Conservation (phyloP, 2,797 vertebrate genomes). For the Catharus ustulatus region DNA sequence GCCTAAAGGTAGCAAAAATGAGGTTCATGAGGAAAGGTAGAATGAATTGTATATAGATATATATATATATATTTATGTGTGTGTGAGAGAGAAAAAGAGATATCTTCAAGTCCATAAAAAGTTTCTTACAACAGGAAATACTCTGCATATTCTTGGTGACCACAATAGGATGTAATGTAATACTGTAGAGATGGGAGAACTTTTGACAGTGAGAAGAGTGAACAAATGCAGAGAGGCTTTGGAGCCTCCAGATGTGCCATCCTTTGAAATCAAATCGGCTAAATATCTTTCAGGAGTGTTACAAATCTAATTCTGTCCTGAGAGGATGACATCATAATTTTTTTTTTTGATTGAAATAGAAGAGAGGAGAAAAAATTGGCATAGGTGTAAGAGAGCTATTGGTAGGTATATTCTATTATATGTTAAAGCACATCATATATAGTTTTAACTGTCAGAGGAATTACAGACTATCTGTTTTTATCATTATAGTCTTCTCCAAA, state of each 20-base stretch:
- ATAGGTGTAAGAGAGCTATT: not conserved
- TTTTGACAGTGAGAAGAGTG: not conserved
- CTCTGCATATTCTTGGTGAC: not conserved
- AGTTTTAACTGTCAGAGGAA: not conserved
- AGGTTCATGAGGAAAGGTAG: not conserved
- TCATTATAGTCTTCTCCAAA: not conserved
- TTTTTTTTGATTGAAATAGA: not conserved
- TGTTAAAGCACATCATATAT: not conserved
- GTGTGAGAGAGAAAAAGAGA: not conserved
- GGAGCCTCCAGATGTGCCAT: accelerated
- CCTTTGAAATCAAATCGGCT: not conserved
- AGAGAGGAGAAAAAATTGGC: not conserved
- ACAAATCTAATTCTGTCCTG: not conserved
- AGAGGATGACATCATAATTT: accelerated
- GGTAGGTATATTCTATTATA: not conserved
- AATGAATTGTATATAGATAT: accelerated
- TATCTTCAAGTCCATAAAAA: not conserved
- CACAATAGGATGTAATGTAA: not conserved
- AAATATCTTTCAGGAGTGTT: not conserved
- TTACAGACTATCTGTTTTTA: not conserved
- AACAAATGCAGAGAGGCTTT: not conserved
- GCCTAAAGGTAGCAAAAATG: not conserved
- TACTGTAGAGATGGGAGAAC: not conserved
- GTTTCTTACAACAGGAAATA: not conserved
- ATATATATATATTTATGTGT: accelerated